A percentile compares a stretch with the other conserved stretches of the same genome.
Conservation (phyloP, 2,113 vertebrate species). For the Tachycineta bicolor region DNA sequence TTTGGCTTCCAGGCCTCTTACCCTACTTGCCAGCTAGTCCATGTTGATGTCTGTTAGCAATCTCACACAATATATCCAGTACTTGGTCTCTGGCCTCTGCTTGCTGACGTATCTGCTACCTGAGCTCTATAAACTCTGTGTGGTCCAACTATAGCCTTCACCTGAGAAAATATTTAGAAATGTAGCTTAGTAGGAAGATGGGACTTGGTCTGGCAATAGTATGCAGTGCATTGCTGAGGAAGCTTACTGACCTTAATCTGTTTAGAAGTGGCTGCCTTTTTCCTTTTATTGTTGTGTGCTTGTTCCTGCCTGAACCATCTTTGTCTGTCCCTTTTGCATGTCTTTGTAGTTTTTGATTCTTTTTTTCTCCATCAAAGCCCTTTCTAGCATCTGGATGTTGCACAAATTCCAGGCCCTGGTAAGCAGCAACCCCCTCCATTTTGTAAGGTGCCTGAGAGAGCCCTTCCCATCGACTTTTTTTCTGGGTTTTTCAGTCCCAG, state of each 20-base stretch:
- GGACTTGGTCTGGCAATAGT: background rate
- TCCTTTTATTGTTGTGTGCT: background rate
- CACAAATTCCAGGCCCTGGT: background rate
- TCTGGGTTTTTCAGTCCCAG: background rate
- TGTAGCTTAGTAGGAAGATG: background rate
- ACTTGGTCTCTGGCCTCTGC: background rate
- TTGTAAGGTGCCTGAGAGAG: background rate
- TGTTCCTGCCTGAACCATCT: background rate
- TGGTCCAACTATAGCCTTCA: background rate
- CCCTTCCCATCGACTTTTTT: background rate
- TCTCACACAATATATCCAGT: background rate
- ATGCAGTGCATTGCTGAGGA: background rate
- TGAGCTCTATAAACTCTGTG: background rate
- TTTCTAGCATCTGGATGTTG: background rate
- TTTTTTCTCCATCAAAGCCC: background rate
- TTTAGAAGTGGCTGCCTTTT: background rate
- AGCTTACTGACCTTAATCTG: background rate
- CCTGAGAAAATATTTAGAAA: background rate
- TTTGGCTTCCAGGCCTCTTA: background rate
- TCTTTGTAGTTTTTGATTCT: background rate
- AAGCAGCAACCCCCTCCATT: background rate
- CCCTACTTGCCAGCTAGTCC: background rate
- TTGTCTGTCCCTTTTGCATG: background rate
- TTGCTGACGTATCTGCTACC: background rate
- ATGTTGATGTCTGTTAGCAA: background rate